Evolutionary conservation across 2,888 invertebrate species (phyloP), one percentile per base, ranked within the genome.

Genomic region (Morpho deidamia): DNA sequence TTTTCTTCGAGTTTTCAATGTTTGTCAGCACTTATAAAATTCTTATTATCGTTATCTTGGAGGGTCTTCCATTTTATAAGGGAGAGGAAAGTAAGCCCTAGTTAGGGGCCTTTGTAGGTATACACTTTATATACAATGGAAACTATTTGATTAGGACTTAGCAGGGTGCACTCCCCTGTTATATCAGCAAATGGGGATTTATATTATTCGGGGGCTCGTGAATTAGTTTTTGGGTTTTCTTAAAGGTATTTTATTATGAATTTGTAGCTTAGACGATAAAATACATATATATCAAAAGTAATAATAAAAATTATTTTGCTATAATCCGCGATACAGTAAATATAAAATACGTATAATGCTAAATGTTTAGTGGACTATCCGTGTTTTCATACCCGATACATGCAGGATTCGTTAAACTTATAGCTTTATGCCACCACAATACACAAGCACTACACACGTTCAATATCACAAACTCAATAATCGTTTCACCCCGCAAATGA

Each of bases 111-210:
- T 32, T 11, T 34, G 32, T 32, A 34, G 9, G 38, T 12, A 48
- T 48, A 48, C 33, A 34, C 48, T 11, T 33, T 48, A 41, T 40
- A 48, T 11, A 40, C 48, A 48, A 41, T 48, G 40, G 48, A 33
- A 40, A 41, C 48, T 48, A 48, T 48, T 48, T 48, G 48, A 48
- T 48, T 48, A 48, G 48, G 48, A 40, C 48, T 48, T 40, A 33
- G 40, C 40, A 48, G 39, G 11, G 41, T 33, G 48, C 40, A 48
- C 48, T 48, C 40, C 48, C 48, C 48, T 40, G 38, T 48, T 48
- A 48, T 48, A 40, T 48, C 48, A 48, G 48, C 48, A 48, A 48
- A 48, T 48, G 48, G 48, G 40, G 41, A 48, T 48, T 48, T 48
- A 48, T 48, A 48, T 48, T 41, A 12, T 33, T 34, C 48, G 39